A percentile compares a stretch with the other conserved stretches of the same genome.
Evolutionary conservation across 2,113 vertebrate species (phyloP).

Genomic region (Circaetus gallicus): DNA sequence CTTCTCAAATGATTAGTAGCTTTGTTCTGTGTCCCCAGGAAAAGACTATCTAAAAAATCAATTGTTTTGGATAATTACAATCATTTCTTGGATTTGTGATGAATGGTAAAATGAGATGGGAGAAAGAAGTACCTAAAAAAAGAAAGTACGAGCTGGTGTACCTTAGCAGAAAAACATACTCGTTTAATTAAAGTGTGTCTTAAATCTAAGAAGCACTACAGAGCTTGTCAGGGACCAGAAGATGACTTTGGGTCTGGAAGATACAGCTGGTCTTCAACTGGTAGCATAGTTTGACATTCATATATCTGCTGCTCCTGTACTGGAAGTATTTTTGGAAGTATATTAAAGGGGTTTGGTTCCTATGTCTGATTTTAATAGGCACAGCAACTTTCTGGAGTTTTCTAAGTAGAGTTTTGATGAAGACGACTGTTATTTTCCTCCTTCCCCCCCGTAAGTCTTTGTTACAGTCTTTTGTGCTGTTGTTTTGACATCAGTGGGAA

Average conservation of each 20-base stretch:
- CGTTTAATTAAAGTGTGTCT: neutral
- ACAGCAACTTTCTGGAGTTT: neutral
- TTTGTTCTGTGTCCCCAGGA: neutral
- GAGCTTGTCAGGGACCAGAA: neutral
- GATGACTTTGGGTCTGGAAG: neutral
- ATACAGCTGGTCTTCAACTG: neutral
- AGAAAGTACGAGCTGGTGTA: neutral
- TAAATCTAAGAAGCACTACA: neutral
- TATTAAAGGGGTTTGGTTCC: neutral
- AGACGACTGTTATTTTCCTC: neutral
- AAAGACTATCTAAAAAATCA: neutral
- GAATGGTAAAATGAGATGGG: neutral
- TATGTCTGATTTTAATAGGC: neutral
- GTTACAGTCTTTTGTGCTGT: neutral
- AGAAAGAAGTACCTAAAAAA: neutral
- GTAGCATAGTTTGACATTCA: neutral
- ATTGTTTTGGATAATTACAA: neutral
- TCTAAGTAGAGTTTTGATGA: neutral
- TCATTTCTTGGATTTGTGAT: neutral
- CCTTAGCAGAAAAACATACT: neutral
- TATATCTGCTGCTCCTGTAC: neutral
- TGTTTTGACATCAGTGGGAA: neutral
- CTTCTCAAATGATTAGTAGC: neutral
- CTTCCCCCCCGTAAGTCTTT: neutral
- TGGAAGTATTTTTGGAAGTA: neutral